Conservation (phyloP, 2,888 invertebrate genomes). For the Troides aeacus region DNA sequence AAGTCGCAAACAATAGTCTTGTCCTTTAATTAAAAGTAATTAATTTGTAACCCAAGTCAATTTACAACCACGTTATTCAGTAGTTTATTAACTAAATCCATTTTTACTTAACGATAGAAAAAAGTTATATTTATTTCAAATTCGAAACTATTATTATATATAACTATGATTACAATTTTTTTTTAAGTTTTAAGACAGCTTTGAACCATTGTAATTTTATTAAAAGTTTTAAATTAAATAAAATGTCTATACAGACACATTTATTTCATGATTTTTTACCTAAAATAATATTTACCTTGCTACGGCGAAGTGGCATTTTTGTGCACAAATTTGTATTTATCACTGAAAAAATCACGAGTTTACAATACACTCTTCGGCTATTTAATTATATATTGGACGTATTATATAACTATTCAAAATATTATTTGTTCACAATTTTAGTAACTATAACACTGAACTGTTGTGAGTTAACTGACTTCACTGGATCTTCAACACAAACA, state of each 20-base stretch:
- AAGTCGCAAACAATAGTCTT: too few relatives aligned
- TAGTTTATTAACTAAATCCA: too few relatives aligned
- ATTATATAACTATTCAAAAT: constrained; percentile 20
- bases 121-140: too few relatives aligned
- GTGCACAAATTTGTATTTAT: constrained; percentile 36
- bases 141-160: too few relatives aligned
- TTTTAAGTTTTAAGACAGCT: not conserved
- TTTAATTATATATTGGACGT: constrained; percentile 23
- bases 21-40: too few relatives aligned
- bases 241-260: not conserved
- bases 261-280: not conserved
- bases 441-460: constrained; percentile 59
- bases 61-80: too few relatives aligned
- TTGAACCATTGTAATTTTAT: not conserved
- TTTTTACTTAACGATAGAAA: too few relatives aligned
- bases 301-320: constrained; percentile 73
- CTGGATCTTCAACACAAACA: constrained; percentile 72
- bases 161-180: too few relatives aligned
- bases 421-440: constrained; percentile 41
- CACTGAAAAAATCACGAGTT: constrained; percentile 36
- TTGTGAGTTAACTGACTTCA: constrained; percentile 72
- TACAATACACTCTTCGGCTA: constrained; percentile 27
- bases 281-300: constrained; percentile 58
- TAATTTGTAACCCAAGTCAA: too few relatives aligned
- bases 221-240: not conserved